Conservation (phyloP, 2,888 invertebrate genomes). For the Mimachlamys varia region DNA sequence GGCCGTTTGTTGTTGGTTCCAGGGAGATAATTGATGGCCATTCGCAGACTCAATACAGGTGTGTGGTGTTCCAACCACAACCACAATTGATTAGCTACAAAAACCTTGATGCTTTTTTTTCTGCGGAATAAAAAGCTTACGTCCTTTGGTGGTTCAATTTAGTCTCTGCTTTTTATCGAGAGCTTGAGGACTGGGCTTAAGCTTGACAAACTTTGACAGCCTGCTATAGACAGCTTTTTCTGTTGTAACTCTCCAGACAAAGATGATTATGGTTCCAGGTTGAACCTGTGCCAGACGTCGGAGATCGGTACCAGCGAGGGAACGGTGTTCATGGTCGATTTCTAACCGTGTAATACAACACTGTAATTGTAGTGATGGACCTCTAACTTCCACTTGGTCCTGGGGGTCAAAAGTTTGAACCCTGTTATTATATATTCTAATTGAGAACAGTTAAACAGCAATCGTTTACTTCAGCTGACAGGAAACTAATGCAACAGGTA, state of each 20-base stretch:
- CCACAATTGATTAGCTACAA: background rate
- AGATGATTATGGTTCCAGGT: background rate
- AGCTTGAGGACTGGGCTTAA: background rate
- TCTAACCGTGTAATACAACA: background rate
- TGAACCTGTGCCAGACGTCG: conserved; percentile 2
- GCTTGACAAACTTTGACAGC: conserved; percentile 28
- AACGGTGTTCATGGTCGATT: conserved; percentile 18
- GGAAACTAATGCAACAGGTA: background rate
- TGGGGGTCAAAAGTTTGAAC: background rate
- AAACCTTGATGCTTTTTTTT: background rate
- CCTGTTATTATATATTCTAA: background rate
- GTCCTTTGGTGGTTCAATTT: background rate
- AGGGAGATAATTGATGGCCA: background rate
- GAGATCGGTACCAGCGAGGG: background rate
- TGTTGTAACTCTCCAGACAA: background rate
- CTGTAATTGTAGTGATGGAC: background rate
- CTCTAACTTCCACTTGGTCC: background rate
- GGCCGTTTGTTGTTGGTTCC: background rate
- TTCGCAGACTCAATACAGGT: background rate
- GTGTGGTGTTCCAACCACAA: background rate
- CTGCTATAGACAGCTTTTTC: background rate
- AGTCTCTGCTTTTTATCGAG: background rate
- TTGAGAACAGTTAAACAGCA: background rate
- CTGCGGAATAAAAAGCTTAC: background rate
- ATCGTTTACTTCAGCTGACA: background rate